A percentile compares a stretch with the other conserved stretches of the same genome.
Conservation (phyloP, 2,113 vertebrate species). For the Nerophis ophidion region DNA sequence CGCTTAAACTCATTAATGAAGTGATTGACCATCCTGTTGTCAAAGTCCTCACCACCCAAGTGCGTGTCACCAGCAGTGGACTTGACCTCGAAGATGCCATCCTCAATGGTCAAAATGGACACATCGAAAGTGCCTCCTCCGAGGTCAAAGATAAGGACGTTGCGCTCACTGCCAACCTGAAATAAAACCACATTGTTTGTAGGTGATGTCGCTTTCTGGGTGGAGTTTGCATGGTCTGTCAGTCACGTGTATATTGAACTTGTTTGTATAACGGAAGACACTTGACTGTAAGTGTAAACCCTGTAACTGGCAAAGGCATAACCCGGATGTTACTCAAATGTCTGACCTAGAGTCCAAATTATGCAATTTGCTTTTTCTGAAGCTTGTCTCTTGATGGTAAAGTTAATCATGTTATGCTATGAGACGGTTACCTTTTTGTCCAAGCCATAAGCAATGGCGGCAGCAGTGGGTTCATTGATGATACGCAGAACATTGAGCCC, state of each 20-base stretch:
- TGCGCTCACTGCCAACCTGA: constrained; percentile 80
- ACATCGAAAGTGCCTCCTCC: constrained; percentile 91
- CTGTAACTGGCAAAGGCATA: background rate
- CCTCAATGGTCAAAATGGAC: constrained; percentile 88
- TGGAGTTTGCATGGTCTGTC: background rate
- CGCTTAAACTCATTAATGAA: constrained; percentile 86
- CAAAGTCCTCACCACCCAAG: constrained; percentile 87
- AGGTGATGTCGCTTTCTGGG: background rate
- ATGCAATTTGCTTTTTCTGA: too few relatives aligned
- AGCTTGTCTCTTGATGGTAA: too few relatives aligned
- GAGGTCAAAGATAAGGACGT: constrained; percentile 88
- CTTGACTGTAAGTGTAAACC: background rate
- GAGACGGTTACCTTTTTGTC: constrained; percentile 74
- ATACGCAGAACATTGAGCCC: constrained; percentile 86
- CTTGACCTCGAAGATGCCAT: constrained; percentile 91
- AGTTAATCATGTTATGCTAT: too few relatives aligned
- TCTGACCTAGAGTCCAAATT: too few relatives aligned
- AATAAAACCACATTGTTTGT: background rate
- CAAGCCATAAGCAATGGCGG: constrained; percentile 88
- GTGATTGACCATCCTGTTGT: constrained; percentile 87
- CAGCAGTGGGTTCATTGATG: constrained; percentile 89
- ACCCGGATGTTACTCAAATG: too few relatives aligned
- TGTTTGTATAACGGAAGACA: background rate
- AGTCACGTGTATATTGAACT: background rate
- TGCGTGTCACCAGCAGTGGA: constrained; percentile 88